A percentile compares a stretch with the other conserved stretches of the same genome.
Conservation (phyloP, 2,888 invertebrate genomes). For the Cephonodes hylas region DNA sequence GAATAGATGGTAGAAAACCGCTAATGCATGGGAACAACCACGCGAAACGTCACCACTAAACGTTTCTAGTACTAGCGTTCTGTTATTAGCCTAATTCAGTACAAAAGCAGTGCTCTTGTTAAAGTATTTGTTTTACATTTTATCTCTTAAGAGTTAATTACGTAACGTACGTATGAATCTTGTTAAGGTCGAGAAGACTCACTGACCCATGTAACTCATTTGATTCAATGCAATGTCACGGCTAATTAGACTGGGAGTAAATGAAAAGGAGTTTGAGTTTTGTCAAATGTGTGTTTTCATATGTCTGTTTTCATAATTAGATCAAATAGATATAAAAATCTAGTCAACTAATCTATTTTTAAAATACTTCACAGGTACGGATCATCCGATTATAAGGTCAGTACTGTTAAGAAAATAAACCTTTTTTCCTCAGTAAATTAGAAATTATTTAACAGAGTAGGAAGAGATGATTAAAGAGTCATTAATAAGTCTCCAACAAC, state of each 20-base stretch:
- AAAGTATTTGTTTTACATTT: neutral
- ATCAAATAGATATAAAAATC: no score
- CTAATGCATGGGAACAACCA: neutral
- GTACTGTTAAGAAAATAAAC: no score
- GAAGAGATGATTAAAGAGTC: no score
- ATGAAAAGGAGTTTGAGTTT: neutral
- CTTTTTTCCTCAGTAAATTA: no score
- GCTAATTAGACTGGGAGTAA: neutral
- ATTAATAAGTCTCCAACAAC: no score
- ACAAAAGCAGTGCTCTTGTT: neutral
- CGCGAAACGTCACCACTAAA: constrained; percentile 11
- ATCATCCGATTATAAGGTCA: no score
- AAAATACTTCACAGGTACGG: no score
- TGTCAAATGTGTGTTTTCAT: neutral
- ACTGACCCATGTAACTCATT: neutral
- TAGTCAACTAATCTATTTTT: no score
- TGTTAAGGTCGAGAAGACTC: neutral
- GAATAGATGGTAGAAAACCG: constrained; percentile 7
- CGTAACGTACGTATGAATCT: neutral
- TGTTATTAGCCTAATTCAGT: neutral
- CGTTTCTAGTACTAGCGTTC: constrained; percentile 11
- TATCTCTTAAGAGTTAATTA: no score
- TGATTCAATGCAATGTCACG: neutral
- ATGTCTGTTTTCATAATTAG: no score
- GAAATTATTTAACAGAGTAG: no score